A percentile compares a stretch with the other conserved stretches of the same genome.
Conservation (phyloP, 2,113 vertebrate genomes). For the Leiothrix lutea region DNA sequence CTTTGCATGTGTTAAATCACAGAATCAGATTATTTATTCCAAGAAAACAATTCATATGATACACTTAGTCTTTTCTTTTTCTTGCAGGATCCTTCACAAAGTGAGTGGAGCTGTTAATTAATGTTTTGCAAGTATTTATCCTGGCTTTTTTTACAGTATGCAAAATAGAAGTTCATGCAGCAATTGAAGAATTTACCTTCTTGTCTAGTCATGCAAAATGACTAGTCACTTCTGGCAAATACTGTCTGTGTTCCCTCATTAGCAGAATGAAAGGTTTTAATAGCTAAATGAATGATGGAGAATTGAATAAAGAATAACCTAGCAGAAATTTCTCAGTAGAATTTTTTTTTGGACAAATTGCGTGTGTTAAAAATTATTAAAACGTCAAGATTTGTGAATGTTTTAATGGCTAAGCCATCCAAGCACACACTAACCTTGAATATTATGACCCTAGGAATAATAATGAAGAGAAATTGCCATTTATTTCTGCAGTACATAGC, state of each 20-base stretch:
- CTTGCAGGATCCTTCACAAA: neutral
- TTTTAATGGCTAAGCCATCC: slow-evolving; percentile 13
- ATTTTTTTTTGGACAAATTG: neutral
- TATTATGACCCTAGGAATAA: slow-evolving; percentile 11
- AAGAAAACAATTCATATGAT: neutral
- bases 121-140: neutral
- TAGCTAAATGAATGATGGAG: neutral
- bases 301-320: neutral
- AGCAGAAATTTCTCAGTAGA: neutral
- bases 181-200: neutral
- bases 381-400: neutral
- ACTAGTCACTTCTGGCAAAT: neutral
- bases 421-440: neutral
- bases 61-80: neutral
- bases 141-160: neutral
- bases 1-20: neutral
- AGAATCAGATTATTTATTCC: neutral
- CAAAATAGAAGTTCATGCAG: neutral
- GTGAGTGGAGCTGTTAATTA: neutral
- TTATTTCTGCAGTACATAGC: neutral
- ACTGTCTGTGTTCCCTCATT: neutral
- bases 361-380: neutral
- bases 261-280: neutral
- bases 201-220: neutral
- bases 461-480: neutral